A percentile compares a stretch with the other conserved stretches of the same genome.
Conservation (phyloP, 2,888 invertebrate species). For the Trissoscelio sp. region DNA sequence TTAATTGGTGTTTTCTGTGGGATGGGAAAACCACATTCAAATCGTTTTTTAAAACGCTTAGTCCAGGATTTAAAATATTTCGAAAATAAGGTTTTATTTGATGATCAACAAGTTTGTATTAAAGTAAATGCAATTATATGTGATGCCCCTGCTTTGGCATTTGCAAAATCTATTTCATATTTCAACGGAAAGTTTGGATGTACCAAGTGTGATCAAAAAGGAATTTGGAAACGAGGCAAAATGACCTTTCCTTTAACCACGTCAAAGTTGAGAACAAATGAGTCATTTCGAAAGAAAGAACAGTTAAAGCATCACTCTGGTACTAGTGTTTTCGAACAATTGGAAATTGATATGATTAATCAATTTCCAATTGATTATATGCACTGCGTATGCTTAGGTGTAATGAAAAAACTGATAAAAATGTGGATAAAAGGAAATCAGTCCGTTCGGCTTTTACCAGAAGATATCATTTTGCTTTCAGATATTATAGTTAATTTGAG, state of each 20-base stretch:
- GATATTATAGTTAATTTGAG: slow-evolving; percentile 7
- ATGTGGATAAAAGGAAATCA: slow-evolving; percentile 5
- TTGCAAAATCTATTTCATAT: slow-evolving; percentile 5
- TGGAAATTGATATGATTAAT: slow-evolving; percentile 10
- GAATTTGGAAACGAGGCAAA: background rate
- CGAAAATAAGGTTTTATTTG: background rate
- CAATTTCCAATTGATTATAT: slow-evolving; percentile 29
- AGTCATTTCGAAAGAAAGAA: slow-evolving; percentile 12
- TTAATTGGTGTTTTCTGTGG: slow-evolving; percentile 24
- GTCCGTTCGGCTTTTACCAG: background rate
- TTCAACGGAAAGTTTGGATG: slow-evolving; percentile 18
- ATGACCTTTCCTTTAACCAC: slow-evolving; percentile 15
- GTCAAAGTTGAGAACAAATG: background rate
- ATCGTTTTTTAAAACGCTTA: slow-evolving; percentile 6
- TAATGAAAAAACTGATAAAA: slow-evolving; percentile 10
- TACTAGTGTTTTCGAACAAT: slow-evolving; percentile 4
- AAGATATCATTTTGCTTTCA: slow-evolving; percentile 1
- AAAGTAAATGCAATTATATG: background rate
- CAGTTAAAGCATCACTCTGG: slow-evolving; percentile 2
- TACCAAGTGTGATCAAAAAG: background rate
- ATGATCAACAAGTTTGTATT: background rate
- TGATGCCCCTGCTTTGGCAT: slow-evolving; percentile 16
- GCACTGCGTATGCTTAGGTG: slow-evolving; percentile 30
- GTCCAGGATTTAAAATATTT: background rate
- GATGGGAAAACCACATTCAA: slow-evolving; percentile 5